These are phyloP conservation scores for Phyto melanocephala DNA, from an alignment of 2,888 invertebrate genomes.

Conservation along the genomic window DNA sequence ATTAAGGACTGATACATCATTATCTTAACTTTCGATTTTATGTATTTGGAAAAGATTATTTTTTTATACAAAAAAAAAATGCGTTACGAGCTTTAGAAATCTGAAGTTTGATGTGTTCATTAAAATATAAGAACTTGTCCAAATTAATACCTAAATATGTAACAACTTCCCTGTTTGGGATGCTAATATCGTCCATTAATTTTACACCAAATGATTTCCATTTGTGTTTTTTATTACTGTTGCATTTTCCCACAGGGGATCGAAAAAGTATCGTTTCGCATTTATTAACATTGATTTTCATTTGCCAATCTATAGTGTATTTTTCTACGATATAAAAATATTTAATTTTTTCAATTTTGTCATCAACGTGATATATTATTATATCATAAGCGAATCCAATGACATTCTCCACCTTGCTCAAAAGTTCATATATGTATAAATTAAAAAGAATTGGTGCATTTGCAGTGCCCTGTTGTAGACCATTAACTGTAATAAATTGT, in stretches of 20 bases:
- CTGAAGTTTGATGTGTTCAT: background rate
- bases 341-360: constrained; percentile 23
- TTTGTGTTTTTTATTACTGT: constrained; percentile 1
- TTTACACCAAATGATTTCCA: constrained; percentile 29
- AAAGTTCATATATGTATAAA: constrained; percentile 6
- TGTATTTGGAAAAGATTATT: background rate
- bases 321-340: constrained; percentile 3
- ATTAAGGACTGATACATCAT: background rate
- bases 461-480: background rate
- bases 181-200: background rate
- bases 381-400: constrained; percentile 22
- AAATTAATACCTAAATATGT: background rate
- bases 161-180: background rate
- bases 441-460: background rate
- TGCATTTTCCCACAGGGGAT: constrained; percentile 34
- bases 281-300: constrained; percentile 29
- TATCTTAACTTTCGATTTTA: background rate
- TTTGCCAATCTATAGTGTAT: constrained; percentile 9
- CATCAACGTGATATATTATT: constrained; percentile 6
- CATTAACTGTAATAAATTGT: background rate
- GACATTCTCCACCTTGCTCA: background rate
- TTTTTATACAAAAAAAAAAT: background rate
- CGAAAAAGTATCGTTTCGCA: constrained; percentile 31
- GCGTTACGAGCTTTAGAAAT: no score
- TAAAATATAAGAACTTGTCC: constrained; percentile 1